These are phyloP conservation scores for Linurgus olivaceus DNA, from an alignment of 2,797 vertebrate species.

Conservation along the genomic window DNA sequence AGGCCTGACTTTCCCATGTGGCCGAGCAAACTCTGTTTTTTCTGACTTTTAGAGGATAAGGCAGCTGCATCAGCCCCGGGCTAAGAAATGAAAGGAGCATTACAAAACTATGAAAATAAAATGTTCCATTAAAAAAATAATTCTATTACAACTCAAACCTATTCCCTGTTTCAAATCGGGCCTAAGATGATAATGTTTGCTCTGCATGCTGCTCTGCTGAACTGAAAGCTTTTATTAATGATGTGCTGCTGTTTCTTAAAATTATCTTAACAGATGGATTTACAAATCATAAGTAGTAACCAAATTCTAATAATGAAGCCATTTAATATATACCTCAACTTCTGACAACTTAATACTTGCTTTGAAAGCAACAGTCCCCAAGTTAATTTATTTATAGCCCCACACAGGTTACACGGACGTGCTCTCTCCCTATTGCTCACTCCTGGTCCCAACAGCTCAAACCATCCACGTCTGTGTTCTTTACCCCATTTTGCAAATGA, in stretches of 20 bases:
- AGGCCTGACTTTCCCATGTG: background rate
- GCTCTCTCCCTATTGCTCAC: background rate
- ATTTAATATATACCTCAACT: conserved; percentile 61
- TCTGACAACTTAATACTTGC: conserved; percentile 66
- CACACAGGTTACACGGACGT: background rate
- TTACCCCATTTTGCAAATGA: background rate
- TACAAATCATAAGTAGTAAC: conserved; percentile 61
- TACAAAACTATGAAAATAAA: conserved; percentile 39
- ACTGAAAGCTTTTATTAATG: conserved; percentile 65
- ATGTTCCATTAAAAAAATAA: conserved; percentile 41
- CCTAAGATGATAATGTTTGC: conserved; percentile 23
- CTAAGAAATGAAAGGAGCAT: background rate
- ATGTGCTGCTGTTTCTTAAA: conserved; percentile 41
- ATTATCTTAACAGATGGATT: conserved; percentile 68
- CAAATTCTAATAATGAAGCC: conserved; percentile 69
- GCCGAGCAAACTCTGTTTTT: conserved; percentile 1
- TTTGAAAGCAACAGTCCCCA: conserved; percentile 68
- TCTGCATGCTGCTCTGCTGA: conserved; percentile 41
- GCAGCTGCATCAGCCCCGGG: background rate
- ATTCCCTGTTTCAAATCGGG: background rate
- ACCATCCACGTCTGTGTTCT: background rate
- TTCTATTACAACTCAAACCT: conserved; percentile 26
- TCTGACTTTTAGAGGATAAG: background rate
- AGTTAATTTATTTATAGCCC: conserved; percentile 65
- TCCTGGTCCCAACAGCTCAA: background rate